Percentiles rank a stretch among this genome's conserved stretches.
Evolutionary conservation across 37 sponge, comb jelly and placozoan species (phyloP).

Genomic region (Crambe crambe): DNA sequence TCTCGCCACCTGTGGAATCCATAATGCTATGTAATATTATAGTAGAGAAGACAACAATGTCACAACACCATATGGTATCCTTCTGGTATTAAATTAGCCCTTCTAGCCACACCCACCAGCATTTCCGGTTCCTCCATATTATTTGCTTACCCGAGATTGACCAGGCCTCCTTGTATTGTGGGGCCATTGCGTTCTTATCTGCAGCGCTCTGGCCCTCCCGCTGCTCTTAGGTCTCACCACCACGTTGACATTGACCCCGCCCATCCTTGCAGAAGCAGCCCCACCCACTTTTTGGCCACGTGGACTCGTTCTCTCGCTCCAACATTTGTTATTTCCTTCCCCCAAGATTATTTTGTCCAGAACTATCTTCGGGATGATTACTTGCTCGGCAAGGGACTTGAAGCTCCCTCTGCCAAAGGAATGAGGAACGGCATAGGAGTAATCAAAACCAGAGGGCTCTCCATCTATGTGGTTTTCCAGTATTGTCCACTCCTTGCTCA

Average conservation of each 20-base stretch:
- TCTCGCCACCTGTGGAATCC: neutral
- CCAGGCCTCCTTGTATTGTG: neutral
- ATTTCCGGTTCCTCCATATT: too few species aligned
- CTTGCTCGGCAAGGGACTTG: conserved; percentile 2
- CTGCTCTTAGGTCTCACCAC: conserved; percentile 8
- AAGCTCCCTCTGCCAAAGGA: conserved; percentile 13
- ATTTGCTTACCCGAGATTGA: neutral
- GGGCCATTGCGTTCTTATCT: conserved; percentile 3
- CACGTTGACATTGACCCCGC: neutral
- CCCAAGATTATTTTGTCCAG: neutral
- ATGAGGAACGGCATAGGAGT: conserved; percentile 2
- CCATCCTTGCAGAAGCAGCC: neutral
- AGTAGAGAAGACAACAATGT: too few species aligned
- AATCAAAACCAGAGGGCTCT: neutral
- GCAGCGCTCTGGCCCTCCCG: conserved; percentile 29
- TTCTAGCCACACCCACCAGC: too few species aligned
- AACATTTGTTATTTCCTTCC: neutral
- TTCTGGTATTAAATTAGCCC: too few species aligned
- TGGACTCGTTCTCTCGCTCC: neutral
- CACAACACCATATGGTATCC: too few species aligned
- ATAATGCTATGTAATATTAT: too few species aligned
- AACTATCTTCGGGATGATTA: conserved; percentile 5
- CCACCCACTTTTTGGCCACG: neutral
- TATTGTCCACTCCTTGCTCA: neutral
- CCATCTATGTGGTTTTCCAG: neutral